Conservation (phyloP, 2,113 vertebrate genomes). For the Trogon surrucura region DNA sequence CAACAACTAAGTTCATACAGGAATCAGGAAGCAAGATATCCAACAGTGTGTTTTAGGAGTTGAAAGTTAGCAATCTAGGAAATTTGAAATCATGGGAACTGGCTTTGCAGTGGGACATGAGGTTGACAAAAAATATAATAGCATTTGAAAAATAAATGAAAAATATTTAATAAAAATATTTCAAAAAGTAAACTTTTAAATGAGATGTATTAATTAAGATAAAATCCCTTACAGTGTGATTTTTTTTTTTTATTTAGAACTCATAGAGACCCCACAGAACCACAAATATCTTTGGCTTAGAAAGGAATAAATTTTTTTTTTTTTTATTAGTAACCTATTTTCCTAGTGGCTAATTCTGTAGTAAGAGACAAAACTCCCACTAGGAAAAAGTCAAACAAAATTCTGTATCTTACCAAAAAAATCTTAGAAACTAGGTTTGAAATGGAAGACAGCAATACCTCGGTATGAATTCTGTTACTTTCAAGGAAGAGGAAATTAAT, state of each 20-base stretch:
- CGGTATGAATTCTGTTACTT: not conserved
- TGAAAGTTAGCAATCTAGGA: not conserved
- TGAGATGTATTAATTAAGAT: not conserved
- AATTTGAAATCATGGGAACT: not conserved
- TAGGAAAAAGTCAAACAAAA: not conserved
- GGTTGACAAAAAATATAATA: not conserved
- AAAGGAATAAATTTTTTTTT: not conserved
- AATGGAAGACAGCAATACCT: not conserved
- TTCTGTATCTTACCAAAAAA: not conserved
- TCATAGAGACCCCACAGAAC: not conserved
- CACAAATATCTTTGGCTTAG: not conserved
- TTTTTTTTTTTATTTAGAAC: not conserved
- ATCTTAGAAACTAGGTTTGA: not conserved
- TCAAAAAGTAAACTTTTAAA: not conserved
- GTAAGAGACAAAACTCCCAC: not conserved
- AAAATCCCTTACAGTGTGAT: accelerated
- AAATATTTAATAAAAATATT: not conserved
- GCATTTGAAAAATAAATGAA: not conserved
- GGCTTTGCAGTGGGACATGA: not conserved
- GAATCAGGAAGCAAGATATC: not conserved
- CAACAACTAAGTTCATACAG: not conserved
- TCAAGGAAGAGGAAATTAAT: not conserved
- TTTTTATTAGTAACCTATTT: not conserved
- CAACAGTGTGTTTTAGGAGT: not conserved
- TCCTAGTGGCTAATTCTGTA: not conserved